Percentiles rank a stretch among this genome's conserved stretches.
phyloP scores from a whole-genome alignment of 2,113 vertebrate species.

The Heptranchias perlo region DNA sequence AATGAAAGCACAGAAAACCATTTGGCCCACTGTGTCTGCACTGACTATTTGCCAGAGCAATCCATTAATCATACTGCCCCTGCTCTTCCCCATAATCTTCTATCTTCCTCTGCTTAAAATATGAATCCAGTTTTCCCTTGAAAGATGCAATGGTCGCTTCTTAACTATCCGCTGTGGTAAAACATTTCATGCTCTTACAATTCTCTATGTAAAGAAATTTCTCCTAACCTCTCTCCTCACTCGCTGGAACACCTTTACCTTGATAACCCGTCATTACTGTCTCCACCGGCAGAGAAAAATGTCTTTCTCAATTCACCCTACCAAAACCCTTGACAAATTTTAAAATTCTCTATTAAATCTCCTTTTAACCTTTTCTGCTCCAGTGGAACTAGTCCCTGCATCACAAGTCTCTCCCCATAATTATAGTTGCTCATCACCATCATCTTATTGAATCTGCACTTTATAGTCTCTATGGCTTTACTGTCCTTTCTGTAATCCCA shows the following conservation, averaged over 20 bases:
- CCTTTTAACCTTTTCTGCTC: not conserved
- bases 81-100: not conserved
- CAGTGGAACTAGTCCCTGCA: not conserved
- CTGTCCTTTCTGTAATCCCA: not conserved
- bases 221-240: not conserved
- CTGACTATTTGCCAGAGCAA: not conserved
- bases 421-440: not conserved
- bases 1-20: not conserved
- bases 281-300: not conserved
- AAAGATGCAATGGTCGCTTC: not conserved
- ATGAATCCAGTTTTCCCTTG: not conserved
- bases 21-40: not conserved
- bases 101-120: not conserved
- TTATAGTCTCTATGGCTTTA: not conserved
- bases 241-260: not conserved
- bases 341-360: not conserved
- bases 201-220: no score
- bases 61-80: not conserved
- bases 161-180: not conserved
- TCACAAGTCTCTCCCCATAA: not conserved
- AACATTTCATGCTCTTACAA: not conserved
- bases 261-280: not conserved
- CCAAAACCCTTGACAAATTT: not conserved
- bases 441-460: not conserved
- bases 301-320: not conserved